These are phyloP conservation scores for Temnopleurus reevesii DNA, from an alignment of 53 echinoderm and acorn worm species.

Conservation along the genomic window DNA sequence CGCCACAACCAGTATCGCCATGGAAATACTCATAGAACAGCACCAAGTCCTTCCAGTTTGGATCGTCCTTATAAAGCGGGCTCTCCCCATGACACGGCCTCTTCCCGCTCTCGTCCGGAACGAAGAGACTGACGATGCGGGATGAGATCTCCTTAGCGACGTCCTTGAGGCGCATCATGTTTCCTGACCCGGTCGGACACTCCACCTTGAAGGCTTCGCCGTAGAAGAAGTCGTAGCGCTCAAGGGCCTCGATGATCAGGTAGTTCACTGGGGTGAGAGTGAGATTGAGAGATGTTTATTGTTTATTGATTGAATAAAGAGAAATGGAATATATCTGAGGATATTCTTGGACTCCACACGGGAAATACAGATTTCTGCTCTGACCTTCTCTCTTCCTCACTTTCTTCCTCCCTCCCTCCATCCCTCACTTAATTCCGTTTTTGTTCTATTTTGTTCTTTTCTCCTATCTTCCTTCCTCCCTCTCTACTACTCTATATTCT, in stretches of 20 bases:
- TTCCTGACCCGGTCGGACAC: conserved; percentile 96
- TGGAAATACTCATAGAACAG: conserved; percentile 99
- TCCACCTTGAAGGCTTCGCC: conserved; percentile 92
- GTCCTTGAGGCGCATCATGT: conserved; percentile 85
- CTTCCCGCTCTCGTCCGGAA: conserved; percentile 83
- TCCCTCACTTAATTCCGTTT: no score
- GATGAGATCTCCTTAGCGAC: conserved; percentile 89
- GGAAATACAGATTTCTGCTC: no score
- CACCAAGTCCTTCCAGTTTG: conserved; percentile 88
- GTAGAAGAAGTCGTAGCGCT: conserved; percentile 97
- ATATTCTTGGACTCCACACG: no score
- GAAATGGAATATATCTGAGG: no score
- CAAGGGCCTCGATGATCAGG: conserved; percentile 91
- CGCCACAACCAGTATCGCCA: conserved; percentile 85
- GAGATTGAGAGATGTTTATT: not conserved
- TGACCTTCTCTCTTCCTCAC: no score
- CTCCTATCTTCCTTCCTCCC: no score
- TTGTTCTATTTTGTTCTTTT: no score
- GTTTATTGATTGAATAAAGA: no score
- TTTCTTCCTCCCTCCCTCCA: no score
- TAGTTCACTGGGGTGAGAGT: conserved; percentile 76
- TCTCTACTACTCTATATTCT: no score
- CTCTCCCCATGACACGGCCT: conserved; percentile 89
- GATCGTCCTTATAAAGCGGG: conserved; percentile 82
- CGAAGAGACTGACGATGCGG: conserved; percentile 78